Percentiles rank a stretch among this genome's conserved stretches.
These are phyloP conservation scores for Poeciliopsis occidentalis DNA, from an alignment of 2,113 vertebrate genomes.

Conservation along the genomic window DNA sequence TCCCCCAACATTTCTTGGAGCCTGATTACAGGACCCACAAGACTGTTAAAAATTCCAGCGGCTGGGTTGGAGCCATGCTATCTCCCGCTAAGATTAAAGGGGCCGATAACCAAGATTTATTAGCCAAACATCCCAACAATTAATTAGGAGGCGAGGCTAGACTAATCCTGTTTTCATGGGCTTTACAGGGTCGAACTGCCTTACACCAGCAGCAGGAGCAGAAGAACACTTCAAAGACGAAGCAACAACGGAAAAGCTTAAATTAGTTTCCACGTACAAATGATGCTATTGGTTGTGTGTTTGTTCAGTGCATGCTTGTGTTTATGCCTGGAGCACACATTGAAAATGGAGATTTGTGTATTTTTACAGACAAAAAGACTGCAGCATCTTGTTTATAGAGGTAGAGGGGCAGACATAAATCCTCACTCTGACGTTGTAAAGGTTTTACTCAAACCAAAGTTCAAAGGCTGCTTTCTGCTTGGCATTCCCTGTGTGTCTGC, in stretches of 20 bases:
- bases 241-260: conserved; percentile 36
- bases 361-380: conserved; percentile 21
- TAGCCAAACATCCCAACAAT: conserved; percentile 70
- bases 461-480: conserved; percentile 57
- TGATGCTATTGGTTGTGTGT: conserved; percentile 16
- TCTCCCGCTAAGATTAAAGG: conserved; percentile 67
- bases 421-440: conserved; percentile 45
- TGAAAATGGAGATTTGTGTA: conserved; percentile 6
- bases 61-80: conserved; percentile 56
- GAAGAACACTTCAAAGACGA: conserved; percentile 59
- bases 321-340: conserved; percentile 13
- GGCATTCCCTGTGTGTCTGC: conserved; percentile 13
- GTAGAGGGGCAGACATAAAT: conserved; percentile 51
- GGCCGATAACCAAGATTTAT: conserved; percentile 76
- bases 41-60: conserved; percentile 63
- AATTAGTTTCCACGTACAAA: conserved; percentile 29
- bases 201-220: conserved; percentile 32
- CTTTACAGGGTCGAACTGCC: conserved; percentile 50
- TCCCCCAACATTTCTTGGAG: conserved; percentile 48
- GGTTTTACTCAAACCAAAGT: conserved; percentile 66
- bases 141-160: conserved; percentile 69
- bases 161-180: conserved; percentile 74
- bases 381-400: conserved; percentile 42
- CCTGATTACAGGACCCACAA: conserved; percentile 60
- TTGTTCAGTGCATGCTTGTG: conserved; percentile 7